Conservation (phyloP, 2,888 invertebrate genomes). For the Brachyopa scutellaris region DNA sequence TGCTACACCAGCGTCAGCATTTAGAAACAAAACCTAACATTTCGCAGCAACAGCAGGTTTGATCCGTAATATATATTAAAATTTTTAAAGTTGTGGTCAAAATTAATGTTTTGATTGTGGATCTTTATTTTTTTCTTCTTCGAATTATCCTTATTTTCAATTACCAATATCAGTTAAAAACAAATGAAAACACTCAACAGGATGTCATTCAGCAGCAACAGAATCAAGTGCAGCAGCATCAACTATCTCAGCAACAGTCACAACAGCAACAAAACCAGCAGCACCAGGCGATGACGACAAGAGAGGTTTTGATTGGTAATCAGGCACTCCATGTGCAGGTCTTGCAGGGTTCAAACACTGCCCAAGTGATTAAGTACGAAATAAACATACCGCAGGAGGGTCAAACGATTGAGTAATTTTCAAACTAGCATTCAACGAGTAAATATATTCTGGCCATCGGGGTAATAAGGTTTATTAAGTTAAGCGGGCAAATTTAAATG, state of each 20-base stretch:
- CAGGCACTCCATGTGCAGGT: constrained; percentile 81
- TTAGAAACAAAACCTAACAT: constrained; percentile 82
- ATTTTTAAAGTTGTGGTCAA: constrained; percentile 35
- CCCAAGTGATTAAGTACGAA: constrained; percentile 84
- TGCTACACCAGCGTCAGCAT: constrained; percentile 91
- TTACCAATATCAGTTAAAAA: constrained; percentile 39
- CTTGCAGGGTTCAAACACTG: constrained; percentile 78
- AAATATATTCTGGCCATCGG: constrained; percentile 29
- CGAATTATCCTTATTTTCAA: constrained; percentile 35
- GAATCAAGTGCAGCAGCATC: constrained; percentile 79
- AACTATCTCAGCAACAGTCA: constrained; percentile 79
- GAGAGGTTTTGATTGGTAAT: constrained; percentile 82
- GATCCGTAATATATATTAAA: constrained; percentile 66
- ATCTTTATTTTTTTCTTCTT: constrained; percentile 22
- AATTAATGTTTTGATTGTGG: constrained; percentile 29
- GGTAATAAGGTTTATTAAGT: constrained; percentile 24
- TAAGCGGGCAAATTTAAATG: no score
- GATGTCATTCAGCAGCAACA: constrained; percentile 75
- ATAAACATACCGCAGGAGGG: constrained; percentile 83
- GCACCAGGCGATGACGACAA: constrained; percentile 77
- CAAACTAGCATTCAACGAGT: constrained; percentile 13
- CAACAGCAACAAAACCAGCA: constrained; percentile 79
- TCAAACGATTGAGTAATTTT: constrained; percentile 75
- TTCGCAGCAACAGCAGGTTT: constrained; percentile 81
- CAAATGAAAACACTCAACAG: constrained; percentile 78